A percentile compares a stretch with the other conserved stretches of the same genome.
These are phyloP conservation scores for Gymnobelideus leadbeateri DNA, from an alignment of 2,113 vertebrate genomes.

Conservation along the genomic window DNA sequence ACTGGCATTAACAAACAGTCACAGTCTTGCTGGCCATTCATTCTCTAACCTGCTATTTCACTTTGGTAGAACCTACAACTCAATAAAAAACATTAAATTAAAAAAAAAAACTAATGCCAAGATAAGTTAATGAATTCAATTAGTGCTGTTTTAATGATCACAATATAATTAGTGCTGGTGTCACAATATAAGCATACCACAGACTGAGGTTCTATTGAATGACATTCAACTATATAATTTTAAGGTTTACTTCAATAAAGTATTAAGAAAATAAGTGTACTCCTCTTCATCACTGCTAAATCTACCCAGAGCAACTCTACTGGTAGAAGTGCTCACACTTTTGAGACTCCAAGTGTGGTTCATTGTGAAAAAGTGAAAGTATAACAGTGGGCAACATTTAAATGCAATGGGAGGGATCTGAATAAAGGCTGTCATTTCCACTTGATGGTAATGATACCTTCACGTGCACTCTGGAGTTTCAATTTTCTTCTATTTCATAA, in stretches of 20 bases:
- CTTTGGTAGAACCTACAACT: background rate
- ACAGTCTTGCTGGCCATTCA: background rate
- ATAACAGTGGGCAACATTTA: background rate
- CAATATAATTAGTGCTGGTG: background rate
- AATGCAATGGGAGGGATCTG: background rate
- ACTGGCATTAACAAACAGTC: background rate
- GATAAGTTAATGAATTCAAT: background rate
- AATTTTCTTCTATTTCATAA: constrained; percentile 68
- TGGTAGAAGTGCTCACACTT: background rate
- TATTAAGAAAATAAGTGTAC: background rate
- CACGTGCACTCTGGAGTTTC: constrained; percentile 54
- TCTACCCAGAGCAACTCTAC: background rate
- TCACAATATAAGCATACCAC: background rate
- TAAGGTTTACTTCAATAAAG: background rate
- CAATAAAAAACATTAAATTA: background rate
- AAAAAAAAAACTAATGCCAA: background rate
- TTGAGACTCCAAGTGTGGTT: background rate
- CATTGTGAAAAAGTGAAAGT: background rate
- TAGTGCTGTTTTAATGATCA: background rate
- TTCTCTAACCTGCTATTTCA: background rate
- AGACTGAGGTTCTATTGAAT: background rate
- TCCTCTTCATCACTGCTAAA: background rate
- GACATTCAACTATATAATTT: background rate
- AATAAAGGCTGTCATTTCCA: constrained; percentile 8
- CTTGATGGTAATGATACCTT: constrained; percentile 41